These are phyloP conservation scores for Danio tinwini DNA, from an alignment of 2,797 vertebrate genomes.

Conservation along the genomic window DNA sequence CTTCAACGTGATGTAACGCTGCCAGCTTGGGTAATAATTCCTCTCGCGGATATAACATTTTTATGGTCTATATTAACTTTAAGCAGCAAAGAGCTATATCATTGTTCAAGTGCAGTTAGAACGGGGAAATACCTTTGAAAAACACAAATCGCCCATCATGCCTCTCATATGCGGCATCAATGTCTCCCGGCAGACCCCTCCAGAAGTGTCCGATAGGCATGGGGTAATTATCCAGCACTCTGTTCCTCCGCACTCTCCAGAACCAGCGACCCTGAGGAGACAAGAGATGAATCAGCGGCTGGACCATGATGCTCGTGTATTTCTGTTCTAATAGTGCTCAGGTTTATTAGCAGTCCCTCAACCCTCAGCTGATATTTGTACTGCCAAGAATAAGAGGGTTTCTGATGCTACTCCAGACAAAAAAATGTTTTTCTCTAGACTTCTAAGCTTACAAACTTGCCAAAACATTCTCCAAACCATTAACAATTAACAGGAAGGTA, in stretches of 20 bases:
- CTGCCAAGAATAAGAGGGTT: background rate
- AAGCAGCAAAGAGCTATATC: slow-evolving; percentile 18
- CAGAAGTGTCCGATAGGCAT: slow-evolving; percentile 98
- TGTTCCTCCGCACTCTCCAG: slow-evolving; percentile 94
- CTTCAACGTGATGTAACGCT: slow-evolving; percentile 18
- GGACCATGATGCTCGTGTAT: background rate
- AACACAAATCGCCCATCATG: slow-evolving; percentile 94
- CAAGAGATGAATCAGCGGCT: background rate
- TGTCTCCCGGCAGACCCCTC: slow-evolving; percentile 92
- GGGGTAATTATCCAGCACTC: slow-evolving; percentile 95
- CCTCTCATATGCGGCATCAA: slow-evolving; percentile 92
- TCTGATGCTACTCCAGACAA: slow-evolving; percentile 3
- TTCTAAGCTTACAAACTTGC: background rate
- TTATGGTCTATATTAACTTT: slow-evolving; percentile 29
- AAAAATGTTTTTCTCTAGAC: background rate
- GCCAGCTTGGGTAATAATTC: slow-evolving; percentile 33
- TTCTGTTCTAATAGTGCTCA: background rate
- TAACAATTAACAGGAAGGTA: too few relatives aligned
- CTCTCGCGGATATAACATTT: slow-evolving; percentile 11
- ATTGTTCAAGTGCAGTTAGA: background rate
- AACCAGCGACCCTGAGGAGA: slow-evolving; percentile 91
- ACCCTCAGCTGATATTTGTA: background rate
- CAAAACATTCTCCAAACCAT: background rate
- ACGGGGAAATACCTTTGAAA: slow-evolving; percentile 87
- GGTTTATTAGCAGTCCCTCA: slow-evolving; percentile 13